Conservation (phyloP, 2,113 vertebrate species). For the Thalassarche chlororhynchos region DNA sequence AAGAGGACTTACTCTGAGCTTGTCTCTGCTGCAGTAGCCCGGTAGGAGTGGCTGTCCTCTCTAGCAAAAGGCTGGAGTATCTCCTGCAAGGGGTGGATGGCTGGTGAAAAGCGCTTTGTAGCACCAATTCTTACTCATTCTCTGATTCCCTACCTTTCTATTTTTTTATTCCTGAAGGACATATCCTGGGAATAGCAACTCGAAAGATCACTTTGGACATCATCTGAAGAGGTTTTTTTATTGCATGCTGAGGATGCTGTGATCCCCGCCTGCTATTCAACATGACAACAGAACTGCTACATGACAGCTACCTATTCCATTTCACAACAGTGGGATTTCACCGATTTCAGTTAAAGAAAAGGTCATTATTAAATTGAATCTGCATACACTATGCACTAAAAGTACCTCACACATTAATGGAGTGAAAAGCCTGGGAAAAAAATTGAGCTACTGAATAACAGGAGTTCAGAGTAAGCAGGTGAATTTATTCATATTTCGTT, state of each 20-base stretch:
- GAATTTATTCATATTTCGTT: slow-evolving; percentile 42
- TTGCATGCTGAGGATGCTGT: not conserved
- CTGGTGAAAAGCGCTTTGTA: not conserved
- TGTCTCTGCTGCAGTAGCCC: not conserved
- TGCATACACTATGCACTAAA: not conserved
- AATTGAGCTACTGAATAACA: not conserved
- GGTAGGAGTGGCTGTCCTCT: not conserved
- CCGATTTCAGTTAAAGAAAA: not conserved
- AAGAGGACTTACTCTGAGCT: not conserved
- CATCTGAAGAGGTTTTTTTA: not conserved
- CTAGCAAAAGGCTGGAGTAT: not conserved
- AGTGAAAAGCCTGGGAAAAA: not conserved
- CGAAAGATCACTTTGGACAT: not conserved
- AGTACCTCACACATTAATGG: not conserved
- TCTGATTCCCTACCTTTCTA: not conserved
- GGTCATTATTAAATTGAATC: not conserved
- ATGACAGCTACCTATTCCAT: not conserved
- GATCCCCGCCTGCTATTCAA: not conserved
- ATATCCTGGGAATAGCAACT: not conserved
- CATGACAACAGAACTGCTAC: not conserved
- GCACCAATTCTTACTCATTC: not conserved
- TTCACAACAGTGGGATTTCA: not conserved
- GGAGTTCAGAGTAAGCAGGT: slow-evolving; percentile 20
- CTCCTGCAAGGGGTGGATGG: not conserved
- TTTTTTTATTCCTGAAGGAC: not conserved